Evolutionary conservation across 1,140 invertebrate genomes (phyloP).

Genomic region (Leptopilina clavipes): DNA sequence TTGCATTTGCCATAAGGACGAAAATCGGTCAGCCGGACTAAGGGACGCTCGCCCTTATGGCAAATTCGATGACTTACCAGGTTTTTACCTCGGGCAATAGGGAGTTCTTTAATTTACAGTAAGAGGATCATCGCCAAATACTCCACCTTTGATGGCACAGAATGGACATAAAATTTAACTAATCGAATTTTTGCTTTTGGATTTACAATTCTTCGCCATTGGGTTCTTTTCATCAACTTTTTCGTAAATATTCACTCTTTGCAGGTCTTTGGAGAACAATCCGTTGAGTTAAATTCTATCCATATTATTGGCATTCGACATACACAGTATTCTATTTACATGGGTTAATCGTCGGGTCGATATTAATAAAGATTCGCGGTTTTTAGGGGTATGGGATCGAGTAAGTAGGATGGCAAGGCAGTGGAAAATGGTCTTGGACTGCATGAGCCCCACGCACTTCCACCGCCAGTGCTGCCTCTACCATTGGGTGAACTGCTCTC

Average conservation of each 20-base stretch:
- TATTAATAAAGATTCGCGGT: conserved; percentile 72
- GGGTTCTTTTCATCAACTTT: no score
- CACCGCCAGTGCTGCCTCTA: conserved; percentile 57
- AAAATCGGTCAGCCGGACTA: no score
- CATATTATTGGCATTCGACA: background rate
- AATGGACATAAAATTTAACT: conserved; percentile 1
- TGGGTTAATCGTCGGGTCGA: conserved; percentile 37
- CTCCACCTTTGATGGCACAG: background rate
- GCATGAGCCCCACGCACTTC: conserved; percentile 70
- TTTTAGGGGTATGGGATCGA: conserved; percentile 73
- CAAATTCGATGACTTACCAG: no score
- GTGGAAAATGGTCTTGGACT: conserved; percentile 72
- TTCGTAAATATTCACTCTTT: no score
- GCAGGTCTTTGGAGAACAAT: no score
- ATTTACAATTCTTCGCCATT: no score
- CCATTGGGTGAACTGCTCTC: conserved; percentile 65
- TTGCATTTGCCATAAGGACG: no score
- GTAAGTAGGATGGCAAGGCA: conserved; percentile 68
- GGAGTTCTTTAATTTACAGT: no score
- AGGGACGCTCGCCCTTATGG: no score
- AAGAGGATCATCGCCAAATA: background rate
- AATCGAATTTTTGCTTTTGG: background rate
- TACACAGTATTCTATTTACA: conserved; percentile 23
- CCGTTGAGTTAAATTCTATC: background rate
- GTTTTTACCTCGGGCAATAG: no score